Conservation (phyloP, 2,797 vertebrate genomes). For the Gymnopithys bicolor region DNA sequence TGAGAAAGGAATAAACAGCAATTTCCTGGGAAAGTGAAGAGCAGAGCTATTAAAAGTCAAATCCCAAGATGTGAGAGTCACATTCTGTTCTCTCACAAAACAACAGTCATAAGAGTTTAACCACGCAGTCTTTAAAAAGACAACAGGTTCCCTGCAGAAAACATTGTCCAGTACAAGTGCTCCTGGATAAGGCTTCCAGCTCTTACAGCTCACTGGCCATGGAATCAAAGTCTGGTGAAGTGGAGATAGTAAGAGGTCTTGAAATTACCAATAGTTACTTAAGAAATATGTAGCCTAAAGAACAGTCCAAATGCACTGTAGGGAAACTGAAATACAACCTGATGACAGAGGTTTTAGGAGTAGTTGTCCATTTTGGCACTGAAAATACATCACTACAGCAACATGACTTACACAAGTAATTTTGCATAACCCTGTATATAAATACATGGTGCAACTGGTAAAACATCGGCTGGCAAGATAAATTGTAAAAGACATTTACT, state of each 20-base stretch:
- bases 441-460: neutral
- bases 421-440: neutral
- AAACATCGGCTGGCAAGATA: neutral
- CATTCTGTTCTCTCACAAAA: neutral
- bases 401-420: neutral
- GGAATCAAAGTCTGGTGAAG: neutral
- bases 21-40: neutral
- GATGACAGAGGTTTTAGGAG: neutral
- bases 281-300: neutral
- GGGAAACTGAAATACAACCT: neutral
- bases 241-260: neutral
- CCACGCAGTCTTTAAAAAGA: neutral
- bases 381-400: neutral
- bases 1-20: neutral
- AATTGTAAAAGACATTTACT: neutral
- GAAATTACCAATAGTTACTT: neutral
- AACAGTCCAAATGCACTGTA: neutral
- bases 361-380: neutral
- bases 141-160: neutral
- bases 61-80: neutral
- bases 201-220: neutral
- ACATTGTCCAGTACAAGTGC: neutral
- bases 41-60: neutral
- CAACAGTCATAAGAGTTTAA: neutral
- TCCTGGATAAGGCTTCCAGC: neutral